Evolutionary conservation across 2,797 vertebrate species (phyloP).

Genomic region (Silurus lanzhouensis): DNA sequence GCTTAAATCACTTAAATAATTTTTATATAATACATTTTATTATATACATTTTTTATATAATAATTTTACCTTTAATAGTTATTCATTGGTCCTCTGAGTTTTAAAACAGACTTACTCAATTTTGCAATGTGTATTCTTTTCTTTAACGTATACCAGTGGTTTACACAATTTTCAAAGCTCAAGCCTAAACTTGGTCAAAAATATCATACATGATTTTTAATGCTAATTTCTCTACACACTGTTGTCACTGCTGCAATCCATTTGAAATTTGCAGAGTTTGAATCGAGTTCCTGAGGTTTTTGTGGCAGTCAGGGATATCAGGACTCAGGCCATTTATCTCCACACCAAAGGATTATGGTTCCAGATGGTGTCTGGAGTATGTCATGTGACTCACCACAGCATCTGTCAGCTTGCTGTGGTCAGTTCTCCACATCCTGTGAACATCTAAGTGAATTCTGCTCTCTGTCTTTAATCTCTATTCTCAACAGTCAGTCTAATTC

Average conservation of each 20-base stretch:
- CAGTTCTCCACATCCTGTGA: constrained; percentile 21
- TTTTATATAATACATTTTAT: too few species aligned
- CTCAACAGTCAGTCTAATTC: background rate
- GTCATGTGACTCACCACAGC: constrained; percentile 40
- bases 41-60: too few species aligned
- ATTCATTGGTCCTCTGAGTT: background rate
- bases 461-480: background rate
- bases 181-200: background rate
- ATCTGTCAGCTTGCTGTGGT: constrained; percentile 36
- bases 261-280: background rate
- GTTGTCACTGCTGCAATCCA: background rate
- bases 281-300: background rate
- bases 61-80: background rate
- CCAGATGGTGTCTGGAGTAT: constrained; percentile 37
- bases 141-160: background rate
- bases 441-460: constrained; percentile 26
- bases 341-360: constrained; percentile 43
- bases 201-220: background rate
- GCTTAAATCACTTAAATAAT: too few species aligned
- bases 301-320: constrained; percentile 23
- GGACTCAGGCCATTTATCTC: constrained; percentile 23
- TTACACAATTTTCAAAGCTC: background rate
- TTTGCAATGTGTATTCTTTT: background rate
- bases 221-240: background rate
- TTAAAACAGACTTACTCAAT: background rate